Base-by-base conservation (phyloP, 2,888 invertebrate species). In the Willowsia nigromaculata region DNA sequence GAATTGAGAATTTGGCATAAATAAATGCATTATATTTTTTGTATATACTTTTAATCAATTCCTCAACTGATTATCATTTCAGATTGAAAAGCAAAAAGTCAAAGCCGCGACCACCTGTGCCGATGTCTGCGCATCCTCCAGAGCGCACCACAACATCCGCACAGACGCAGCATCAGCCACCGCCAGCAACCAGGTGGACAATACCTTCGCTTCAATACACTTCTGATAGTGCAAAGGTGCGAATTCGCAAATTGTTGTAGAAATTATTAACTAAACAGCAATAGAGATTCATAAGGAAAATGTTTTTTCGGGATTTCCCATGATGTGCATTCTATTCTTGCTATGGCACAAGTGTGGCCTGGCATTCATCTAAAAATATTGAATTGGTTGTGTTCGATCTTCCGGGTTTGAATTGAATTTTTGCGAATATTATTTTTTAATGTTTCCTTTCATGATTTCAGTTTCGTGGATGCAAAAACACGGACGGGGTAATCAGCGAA, bases 41-140 rank as follows among this genome's bases (percentile, higher is more conserved):
- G n/a, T n/a, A n/a, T n/a, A n/a, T n/a, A n/a, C n/a, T n/a, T n/a
- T n/a, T n/a, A n/a, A n/a, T n/a, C n/a, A n/a, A n/a, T n/a, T n/a
- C n/a, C n/a, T n/a, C n/a, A n/a, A n/a, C n/a, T n/a, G n/a, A n/a
- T n/a, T n/a, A n/a, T 62, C 11, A 53, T 25, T 84, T 65, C 25
- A 92, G 92, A 74, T 78, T 92, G 65, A 91, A 91, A 85, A 92
- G 91, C 65, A 90, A 91, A 71, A 92, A 92, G 81, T 83, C 91
- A 13, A 91, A 89, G 68, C 85, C 71, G 27, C 87, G 43, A 47
- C 84, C 86, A 50, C 68, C 53, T 68, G 22, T 50, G n/a, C n/a
- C n/a, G n/a, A n/a, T n/a, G 30, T 43, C 71, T 13, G 53, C 50
- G 13, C 62, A 78, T 33, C 40, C 27, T 15, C 22, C 62, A 71